Evolutionary conservation across 1,140 invertebrate genomes (phyloP), one percentile per base, ranked within the genome.

Genomic region (Bursaphelenchus mucronatus): DNA sequence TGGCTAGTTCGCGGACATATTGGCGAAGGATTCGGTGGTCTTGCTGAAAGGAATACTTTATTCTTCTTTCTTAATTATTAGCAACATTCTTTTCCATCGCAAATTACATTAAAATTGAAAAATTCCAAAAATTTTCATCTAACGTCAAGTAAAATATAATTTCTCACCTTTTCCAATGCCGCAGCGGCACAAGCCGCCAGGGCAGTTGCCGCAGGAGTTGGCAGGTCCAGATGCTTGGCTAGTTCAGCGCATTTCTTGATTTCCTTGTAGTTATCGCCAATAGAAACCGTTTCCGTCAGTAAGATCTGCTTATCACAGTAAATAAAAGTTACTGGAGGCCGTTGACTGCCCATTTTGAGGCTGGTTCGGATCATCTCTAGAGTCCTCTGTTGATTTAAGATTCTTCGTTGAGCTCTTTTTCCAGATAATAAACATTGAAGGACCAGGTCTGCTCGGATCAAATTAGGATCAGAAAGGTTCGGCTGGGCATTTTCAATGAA

Each of bases 241-340:
- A 59, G 30, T 11, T 59, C 57, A 44, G 57, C 57, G 40, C 57
- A 59, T 7, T 6, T 13, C 45, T 59, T 59, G 44, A 59, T 44
- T 44, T 59, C 45, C 40, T 59, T 59, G 57, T 59, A 59, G 7
- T 59, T 59, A 44, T 59, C 45, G 13, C 45, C 45, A 11, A 44
- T 59, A 11, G 13, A n/a, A 17, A 59, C 57, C 1, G 45, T 50
- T 39, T 59, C 57, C 13, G 44, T 43, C 57, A 59, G 40, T 39
- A 59, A 3, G 11, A 44, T 59, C 40, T 59, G 40, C 40, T 59
- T 59, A 44, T 13, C 19, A 7, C 57, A 59, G 57, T 59, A 39
- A 50, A 44, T 44, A 59, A 59, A 59, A 11, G 57, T 59, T 1
- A 44, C 39, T 1, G 57, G 57, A 17, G 45, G 15, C 2, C 57